A percentile compares a stretch with the other conserved stretches of the same genome.
These are phyloP conservation scores for Hexactinellida sp. DNA, from an alignment of 37 sponge, comb jelly and placozoan genomes.

Conservation along the genomic window DNA sequence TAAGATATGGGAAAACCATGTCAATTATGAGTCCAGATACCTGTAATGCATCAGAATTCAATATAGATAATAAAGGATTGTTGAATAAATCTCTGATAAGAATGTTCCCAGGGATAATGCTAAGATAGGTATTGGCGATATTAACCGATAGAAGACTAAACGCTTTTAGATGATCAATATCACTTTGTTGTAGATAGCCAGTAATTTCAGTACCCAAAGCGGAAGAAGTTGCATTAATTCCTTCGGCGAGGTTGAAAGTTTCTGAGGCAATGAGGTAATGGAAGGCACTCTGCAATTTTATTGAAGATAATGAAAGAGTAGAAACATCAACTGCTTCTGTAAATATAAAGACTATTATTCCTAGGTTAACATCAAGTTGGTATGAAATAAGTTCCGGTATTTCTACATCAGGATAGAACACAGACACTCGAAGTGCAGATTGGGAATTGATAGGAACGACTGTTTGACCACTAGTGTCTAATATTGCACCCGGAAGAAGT, in stretches of 20 bases:
- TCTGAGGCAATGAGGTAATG: background rate
- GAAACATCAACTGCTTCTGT: constrained; percentile 50
- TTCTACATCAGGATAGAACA: background rate
- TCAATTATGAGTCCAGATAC: constrained; percentile 34
- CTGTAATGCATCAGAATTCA: constrained; percentile 23
- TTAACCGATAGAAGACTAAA: background rate
- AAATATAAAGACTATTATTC: constrained; percentile 21
- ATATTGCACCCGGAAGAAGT: background rate
- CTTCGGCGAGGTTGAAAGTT: background rate
- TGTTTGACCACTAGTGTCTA: constrained; percentile 7
- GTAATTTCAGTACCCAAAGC: background rate
- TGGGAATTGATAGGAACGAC: background rate
- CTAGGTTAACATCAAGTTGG: constrained; percentile 18
- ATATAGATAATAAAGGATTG: constrained; percentile 33
- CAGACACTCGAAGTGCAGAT: background rate
- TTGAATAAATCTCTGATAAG: constrained; percentile 24
- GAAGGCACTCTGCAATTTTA: constrained; percentile 18
- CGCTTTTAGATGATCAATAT: constrained; percentile 15
- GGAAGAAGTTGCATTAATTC: background rate
- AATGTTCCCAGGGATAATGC: background rate
- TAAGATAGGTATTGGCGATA: background rate
- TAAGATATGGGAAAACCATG: constrained; percentile 33
- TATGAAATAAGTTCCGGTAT: background rate
- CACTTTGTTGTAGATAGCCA: background rate
- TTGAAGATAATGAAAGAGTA: constrained; percentile 23